A percentile compares a stretch with the other conserved stretches of the same genome.
Evolutionary conservation across 1,140 invertebrate genomes (phyloP).

Genomic region (Mactra quadrangularis): DNA sequence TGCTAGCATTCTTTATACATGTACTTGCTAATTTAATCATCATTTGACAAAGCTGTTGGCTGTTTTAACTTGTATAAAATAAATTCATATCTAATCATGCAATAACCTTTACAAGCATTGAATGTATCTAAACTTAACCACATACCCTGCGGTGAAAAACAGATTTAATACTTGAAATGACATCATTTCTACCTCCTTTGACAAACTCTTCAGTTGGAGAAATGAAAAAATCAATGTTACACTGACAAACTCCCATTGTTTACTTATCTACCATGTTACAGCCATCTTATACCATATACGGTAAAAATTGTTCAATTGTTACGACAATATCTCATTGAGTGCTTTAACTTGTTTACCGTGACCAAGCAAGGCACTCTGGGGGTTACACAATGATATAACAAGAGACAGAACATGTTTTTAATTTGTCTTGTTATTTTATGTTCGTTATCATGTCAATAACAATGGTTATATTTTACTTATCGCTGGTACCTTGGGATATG

Average conservation of each 20-base stretch:
- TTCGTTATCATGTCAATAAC: conserved; percentile 17
- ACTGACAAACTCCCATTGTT: conserved; percentile 10
- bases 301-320: conserved; percentile 25
- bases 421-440: conserved; percentile 4
- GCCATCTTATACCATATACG: neutral
- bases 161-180: no score
- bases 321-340: conserved; percentile 14
- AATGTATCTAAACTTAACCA: no score
- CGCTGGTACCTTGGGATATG: neutral
- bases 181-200: no score
- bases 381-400: conserved; percentile 2
- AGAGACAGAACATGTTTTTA: conserved; percentile 30
- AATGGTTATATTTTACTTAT: conserved; percentile 21
- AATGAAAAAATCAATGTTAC: no score
- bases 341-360: conserved; percentile 16
- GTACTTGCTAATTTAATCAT: no score
- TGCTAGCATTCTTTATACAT: no score
- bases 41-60: no score
- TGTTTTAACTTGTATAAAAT: no score
- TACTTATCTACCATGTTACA: neutral
- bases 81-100: no score
- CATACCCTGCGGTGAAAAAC: no score
- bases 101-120: no score
- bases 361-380: neutral
- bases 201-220: no score